Evolutionary conservation across 2,797 vertebrate species (phyloP).

Genomic region (Pangasius sanitwongsei): DNA sequence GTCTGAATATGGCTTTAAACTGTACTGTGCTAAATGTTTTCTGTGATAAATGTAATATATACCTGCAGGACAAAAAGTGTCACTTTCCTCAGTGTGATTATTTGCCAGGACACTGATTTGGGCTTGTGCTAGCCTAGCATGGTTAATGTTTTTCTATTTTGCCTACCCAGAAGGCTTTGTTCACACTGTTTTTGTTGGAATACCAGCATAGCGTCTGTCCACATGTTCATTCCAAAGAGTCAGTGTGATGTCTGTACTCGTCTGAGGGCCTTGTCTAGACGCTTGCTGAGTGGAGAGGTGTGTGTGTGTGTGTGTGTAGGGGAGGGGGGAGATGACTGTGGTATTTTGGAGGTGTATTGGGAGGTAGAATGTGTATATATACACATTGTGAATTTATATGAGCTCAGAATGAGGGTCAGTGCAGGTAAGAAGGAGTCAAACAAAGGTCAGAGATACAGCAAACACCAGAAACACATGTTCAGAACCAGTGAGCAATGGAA

Average conservation of each 20-base stretch:
- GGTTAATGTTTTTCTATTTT: background rate
- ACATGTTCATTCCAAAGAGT: constrained; percentile 7
- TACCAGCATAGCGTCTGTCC: background rate
- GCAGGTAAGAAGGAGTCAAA: background rate
- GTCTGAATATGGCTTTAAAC: background rate
- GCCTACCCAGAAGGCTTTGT: background rate
- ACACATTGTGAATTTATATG: too few relatives aligned
- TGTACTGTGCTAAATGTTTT: background rate
- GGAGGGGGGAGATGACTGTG: background rate
- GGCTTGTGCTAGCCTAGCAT: background rate
- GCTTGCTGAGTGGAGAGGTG: background rate
- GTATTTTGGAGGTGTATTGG: too few relatives aligned
- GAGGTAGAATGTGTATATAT: background rate
- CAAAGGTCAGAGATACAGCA: background rate
- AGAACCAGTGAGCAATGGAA: background rate
- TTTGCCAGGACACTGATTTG: background rate
- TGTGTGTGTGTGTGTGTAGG: background rate
- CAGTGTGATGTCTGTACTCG: constrained; percentile 23
- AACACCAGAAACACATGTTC: background rate
- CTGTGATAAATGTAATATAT: background rate
- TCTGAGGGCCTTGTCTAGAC: constrained; percentile 14
- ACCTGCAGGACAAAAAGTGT: background rate
- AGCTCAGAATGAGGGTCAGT: background rate
- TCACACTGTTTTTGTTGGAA: background rate
- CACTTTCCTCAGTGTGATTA: background rate